Evolutionary conservation across 2,797 vertebrate species (phyloP), one percentile per base, ranked within the genome.

Genomic region (Hirundo rustica): DNA sequence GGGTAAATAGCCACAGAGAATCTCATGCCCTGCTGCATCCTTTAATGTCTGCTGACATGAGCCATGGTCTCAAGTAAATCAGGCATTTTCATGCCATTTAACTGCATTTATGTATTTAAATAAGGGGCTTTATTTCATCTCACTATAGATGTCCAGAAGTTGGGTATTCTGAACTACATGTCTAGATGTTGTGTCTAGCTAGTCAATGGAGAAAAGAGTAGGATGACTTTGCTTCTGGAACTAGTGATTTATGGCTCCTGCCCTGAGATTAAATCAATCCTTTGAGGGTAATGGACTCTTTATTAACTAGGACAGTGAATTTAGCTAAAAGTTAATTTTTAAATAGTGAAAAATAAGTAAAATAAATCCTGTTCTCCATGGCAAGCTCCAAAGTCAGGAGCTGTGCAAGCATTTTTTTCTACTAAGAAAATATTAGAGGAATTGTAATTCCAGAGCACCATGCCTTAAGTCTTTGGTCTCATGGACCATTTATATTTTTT

Each of bases 161-260:
- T 47, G 47, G 23, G 27, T 29, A 62, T 34, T 30, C 27, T 66
- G 36, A 85, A 17, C 13, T 29, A 16, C 21, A 15, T 0, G 0
- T 36, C 45, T n/a, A 29, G 5, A 11, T 65, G 38, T 42, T 12
- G 1, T 61, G 29, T 29, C 51, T 77, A 1, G 0, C 4, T 34
- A 54, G 13, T 18, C 34, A 15, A 8, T 40, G 54, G 13, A 67
- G 57, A 53, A 67, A 79, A 64, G 1, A 42, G 14, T 32, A 42
- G 51, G 29, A 40, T 1, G 2, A 20, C 15, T 26, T 64, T 58
- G 16, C 23, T 66, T 74, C 30, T 79, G 55, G 13, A 79, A 21
- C 11, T 48, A 45, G 18, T 20, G 45, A 34, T 15, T 76, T 66
- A 44, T 0, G 2, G 14, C 32, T 82, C 13, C 7, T 15, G 38